Evolutionary conservation across 2,113 vertebrate genomes (phyloP).

Genomic region (Climacteris rufus): DNA sequence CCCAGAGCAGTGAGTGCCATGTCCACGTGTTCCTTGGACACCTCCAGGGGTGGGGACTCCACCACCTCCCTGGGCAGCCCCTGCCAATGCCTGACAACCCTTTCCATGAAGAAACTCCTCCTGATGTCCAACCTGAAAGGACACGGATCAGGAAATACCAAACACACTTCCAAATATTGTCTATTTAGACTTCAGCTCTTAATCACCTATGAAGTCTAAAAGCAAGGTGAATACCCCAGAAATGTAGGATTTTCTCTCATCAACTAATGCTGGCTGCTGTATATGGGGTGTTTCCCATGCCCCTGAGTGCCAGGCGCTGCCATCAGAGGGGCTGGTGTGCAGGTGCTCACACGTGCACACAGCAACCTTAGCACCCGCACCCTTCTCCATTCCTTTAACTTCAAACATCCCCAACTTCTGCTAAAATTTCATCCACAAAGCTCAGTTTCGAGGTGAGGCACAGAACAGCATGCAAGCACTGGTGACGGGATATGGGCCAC

Average conservation of each 20-base stretch:
- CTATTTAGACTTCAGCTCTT: background rate
- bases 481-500: fast-evolving
- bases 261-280: fast-evolving
- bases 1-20: background rate
- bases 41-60: background rate
- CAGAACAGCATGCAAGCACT: background rate
- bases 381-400: background rate
- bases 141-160: background rate
- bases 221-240: background rate
- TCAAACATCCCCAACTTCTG: background rate
- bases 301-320: background rate
- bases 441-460: background rate
- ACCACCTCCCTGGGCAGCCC: background rate
- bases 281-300: fast-evolving
- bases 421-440: background rate
- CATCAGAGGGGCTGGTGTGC: background rate
- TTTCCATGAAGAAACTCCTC: background rate
- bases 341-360: fast-evolving
- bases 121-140: background rate
- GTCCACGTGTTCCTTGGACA: background rate
- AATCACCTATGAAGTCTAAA: background rate
- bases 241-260: background rate
- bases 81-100: background rate
- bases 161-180: fast-evolving
- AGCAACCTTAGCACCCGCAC: fast-evolving